Percentiles rank a stretch among this genome's conserved stretches.
These are phyloP conservation scores for Sarotherodon lohbergeri DNA, from an alignment of 2,113 vertebrate genomes.

Conservation along the genomic window DNA sequence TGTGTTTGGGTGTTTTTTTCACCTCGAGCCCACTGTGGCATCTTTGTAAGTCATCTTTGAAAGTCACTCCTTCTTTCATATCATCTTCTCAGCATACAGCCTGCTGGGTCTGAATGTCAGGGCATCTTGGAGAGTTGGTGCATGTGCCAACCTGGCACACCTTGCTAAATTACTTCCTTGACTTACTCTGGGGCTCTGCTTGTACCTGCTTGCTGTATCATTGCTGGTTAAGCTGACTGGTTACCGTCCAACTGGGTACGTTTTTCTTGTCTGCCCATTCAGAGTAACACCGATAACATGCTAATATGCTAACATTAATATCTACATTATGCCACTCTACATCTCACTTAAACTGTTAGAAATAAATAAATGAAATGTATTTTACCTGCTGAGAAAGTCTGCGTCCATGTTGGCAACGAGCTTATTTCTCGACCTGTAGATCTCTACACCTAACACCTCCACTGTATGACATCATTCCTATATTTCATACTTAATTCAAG, in stretches of 20 bases:
- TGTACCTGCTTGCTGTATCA: background rate
- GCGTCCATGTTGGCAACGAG: background rate
- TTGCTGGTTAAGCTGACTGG: background rate
- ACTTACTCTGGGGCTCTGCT: background rate
- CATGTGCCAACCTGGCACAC: background rate
- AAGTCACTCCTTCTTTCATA: background rate
- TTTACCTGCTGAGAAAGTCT: background rate
- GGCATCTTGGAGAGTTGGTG: background rate
- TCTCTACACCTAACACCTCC: background rate
- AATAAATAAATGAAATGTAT: background rate
- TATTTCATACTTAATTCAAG: background rate
- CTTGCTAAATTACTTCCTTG: background rate
- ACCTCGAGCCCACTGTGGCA: background rate
- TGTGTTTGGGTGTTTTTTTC: background rate
- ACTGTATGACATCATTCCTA: background rate
- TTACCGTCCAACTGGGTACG: background rate
- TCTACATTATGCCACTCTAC: background rate
- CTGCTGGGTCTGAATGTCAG: background rate
- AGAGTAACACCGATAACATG: background rate
- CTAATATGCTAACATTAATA: background rate
- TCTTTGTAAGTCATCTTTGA: background rate
- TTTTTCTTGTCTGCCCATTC: background rate
- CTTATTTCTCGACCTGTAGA: background rate
- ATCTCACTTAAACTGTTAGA: background rate
- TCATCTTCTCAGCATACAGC: background rate